phyloP scores from a whole-genome alignment of 1,140 invertebrate genomes.

The Neuroterus valhalla region DNA sequence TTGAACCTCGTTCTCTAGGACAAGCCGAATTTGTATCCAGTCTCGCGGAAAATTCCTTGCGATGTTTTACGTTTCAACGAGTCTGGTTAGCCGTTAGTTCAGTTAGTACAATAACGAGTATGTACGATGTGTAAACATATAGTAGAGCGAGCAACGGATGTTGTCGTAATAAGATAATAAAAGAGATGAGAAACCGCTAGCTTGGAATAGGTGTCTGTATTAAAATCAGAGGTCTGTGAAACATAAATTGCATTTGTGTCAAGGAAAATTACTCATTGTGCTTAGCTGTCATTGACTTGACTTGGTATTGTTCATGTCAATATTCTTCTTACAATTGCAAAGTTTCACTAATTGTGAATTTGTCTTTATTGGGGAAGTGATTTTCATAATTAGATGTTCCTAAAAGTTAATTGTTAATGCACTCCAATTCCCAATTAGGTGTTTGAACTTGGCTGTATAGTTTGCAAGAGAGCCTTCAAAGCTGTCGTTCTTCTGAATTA shows the following conservation, averaged over 20 bases:
- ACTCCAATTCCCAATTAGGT: too few species aligned
- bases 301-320: not conserved
- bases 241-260: constrained; percentile 4
- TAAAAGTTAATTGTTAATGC: too few species aligned
- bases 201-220: constrained; percentile 14
- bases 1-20: constrained; percentile 9
- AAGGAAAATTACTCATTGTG: not conserved
- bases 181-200: constrained; percentile 23
- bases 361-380: too few species aligned
- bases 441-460: too few species aligned
- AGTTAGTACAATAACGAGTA: constrained; percentile 22
- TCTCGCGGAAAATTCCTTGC: constrained; percentile 11
- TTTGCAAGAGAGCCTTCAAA: too few species aligned
- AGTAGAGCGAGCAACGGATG: constrained; percentile 14
- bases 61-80: constrained; percentile 25
- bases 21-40: constrained; percentile 28
- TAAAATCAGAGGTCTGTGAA: not conserved
- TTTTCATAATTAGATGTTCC: too few species aligned
- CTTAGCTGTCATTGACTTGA: not conserved
- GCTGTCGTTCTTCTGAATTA: too few species aligned
- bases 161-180: constrained; percentile 18
- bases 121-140: constrained; percentile 19
- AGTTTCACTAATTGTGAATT: too few species aligned
- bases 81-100: constrained; percentile 16
- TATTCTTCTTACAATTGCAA: not conserved